Base-by-base conservation (phyloP, 1,140 invertebrate species). In the Trypoxylus dichotomus region DNA sequence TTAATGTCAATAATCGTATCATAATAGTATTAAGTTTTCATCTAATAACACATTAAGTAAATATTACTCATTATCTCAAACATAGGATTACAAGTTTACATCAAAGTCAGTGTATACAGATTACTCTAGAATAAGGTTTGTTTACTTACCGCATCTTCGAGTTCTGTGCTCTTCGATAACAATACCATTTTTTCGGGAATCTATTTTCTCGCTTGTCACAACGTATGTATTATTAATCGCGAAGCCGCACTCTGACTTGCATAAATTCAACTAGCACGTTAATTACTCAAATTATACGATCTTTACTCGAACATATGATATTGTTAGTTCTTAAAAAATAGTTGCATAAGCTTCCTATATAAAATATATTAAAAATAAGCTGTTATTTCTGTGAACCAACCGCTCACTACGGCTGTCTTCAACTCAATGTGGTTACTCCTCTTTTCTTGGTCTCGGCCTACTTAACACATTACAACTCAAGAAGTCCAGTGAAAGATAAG, bases 401-500 rank as follows among this genome's bases (percentile, higher is more conserved):
- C 80, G 78, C 79, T 63, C 79, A 76, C 76, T 71, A 68, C 76
- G 75, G 68, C 75, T 76, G 80, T 58, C 76, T 76, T 79, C 78
- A 75, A 81, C 82, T 82, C 77, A 82, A 81, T 82, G 82, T 80
- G 68, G 75, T 79, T 80, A 79, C 71, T 77, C 78, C 76, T 80
- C 79, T 82, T 82, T 80, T 74, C 75, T 74, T 43, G 74, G 72
- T 54, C 75, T 71, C 77, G 81, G 78, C 81, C 81, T 82, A 82
- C 81, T 82, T 81, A 79, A 75, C 60, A 68, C 75, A 54, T 71
- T 73, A 41, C 77, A 78, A 24, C 27, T 15, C 60, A 68, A 68
- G 60, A 77, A 77, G 71, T 24, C 24, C 24, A 68, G 60, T 68
- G 60, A 68, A 68, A 68, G 60, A 68, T 68, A 27, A 68, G 24